phyloP scores from a whole-genome alignment of 2,797 vertebrate genomes.

The Crocodylus rhombifer region DNA sequence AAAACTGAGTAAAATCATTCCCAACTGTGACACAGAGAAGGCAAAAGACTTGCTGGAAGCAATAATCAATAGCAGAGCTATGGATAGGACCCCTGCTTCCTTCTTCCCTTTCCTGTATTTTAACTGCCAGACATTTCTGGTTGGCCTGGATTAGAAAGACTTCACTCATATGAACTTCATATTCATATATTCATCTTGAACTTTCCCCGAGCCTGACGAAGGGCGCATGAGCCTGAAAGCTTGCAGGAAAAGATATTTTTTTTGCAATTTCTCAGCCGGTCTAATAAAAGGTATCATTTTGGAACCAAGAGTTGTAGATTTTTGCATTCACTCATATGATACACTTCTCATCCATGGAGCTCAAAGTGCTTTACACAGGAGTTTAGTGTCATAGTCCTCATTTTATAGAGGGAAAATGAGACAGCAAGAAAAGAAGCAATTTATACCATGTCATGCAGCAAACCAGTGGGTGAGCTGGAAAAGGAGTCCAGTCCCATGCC shows the following conservation, averaged over 20 bases:
- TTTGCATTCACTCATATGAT: too few relatives aligned
- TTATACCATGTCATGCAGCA: background rate
- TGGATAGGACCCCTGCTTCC: background rate
- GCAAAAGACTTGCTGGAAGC: background rate
- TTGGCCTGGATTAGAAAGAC: accelerated
- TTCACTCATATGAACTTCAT: too few relatives aligned
- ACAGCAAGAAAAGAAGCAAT: accelerated
- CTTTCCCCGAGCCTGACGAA: too few relatives aligned
- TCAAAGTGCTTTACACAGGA: background rate
- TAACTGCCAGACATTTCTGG: background rate
- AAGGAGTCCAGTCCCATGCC: background rate
- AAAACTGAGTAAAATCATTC: background rate
- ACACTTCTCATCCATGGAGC: background rate
- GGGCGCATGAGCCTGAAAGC: too few relatives aligned
- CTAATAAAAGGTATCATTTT: too few relatives aligned
- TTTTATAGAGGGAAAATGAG: background rate
- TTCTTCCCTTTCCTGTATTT: background rate
- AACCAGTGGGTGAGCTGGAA: background rate
- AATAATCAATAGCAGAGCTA: background rate
- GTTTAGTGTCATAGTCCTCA: background rate
- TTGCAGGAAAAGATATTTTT: too few relatives aligned
- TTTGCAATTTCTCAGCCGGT: too few relatives aligned
- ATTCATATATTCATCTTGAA: too few relatives aligned
- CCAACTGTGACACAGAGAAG: background rate
- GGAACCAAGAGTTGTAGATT: too few relatives aligned